Evolutionary conservation across 2,113 vertebrate genomes (phyloP), one percentile per base, ranked within the genome.

Genomic region (Scatophagus argus): DNA sequence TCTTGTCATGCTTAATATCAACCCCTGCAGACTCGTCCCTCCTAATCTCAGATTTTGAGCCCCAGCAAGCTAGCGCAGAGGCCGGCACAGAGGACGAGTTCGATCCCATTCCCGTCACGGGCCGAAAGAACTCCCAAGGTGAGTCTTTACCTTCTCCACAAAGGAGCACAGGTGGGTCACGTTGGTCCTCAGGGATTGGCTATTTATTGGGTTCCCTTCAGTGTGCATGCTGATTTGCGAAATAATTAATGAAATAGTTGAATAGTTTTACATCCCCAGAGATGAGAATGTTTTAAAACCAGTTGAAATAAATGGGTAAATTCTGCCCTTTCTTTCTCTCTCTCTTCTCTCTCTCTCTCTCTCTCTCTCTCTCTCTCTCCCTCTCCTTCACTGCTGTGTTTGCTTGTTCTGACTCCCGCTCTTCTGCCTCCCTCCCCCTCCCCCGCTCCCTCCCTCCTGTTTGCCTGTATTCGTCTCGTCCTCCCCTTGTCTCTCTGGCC

Each of bases 71-170:
- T 82, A 89, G 92, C 59, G 92, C 95, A 78, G 97, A 98, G 88
- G 96, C 93, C 68, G 94, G 93, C 83, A 93, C 95, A 31, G 98
- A 98, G 94, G 97, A 99, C 87, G 98, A 99, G 88, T 99, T 99
- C 95, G 98, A 99, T 89, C 98, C 98, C 74, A 99, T 99, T 84
- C 98, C 98, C 62, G 98, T 99, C 85, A 95, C 96, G 68, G 96
- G 97, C 91, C 96, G 97, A 89, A 99, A 99, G 96, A 98, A 96
- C 90, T 96, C 97, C 89, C 98, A 98, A 97, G 98, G 98, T 99
- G 96, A 94, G 90, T 62, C 12, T 76, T 36, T n/a, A 11, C 21
- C 12, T 10, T 46, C 11, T 64, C 14, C 49, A 9, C 2, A 16
- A 32, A 21, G 61, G 39, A 41, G 27, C 39, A 49, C 34, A 54